A percentile compares a stretch with the other conserved stretches of the same genome.
phyloP scores from a whole-genome alignment of 2,113 vertebrate genomes.

The Megalops atlanticus region DNA sequence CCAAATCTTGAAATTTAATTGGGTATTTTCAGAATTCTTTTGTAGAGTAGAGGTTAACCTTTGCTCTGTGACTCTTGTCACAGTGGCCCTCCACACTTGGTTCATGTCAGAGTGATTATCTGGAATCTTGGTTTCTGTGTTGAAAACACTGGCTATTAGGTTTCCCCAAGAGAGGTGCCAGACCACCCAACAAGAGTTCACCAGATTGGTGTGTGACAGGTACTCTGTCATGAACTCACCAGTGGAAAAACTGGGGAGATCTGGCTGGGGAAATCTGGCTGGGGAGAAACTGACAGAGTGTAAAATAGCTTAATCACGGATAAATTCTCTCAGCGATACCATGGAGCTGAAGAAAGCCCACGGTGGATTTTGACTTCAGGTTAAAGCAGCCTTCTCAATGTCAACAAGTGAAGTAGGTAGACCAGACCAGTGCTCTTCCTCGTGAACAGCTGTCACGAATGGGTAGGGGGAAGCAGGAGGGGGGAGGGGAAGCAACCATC shows the following conservation, averaged over 20 bases:
- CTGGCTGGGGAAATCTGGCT: constrained; percentile 23
- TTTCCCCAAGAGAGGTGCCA: constrained; percentile 42
- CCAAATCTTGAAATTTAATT: constrained; percentile 30
- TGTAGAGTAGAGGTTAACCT: constrained; percentile 54
- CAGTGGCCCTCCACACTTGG: constrained; percentile 45
- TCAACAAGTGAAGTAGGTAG: not conserved
- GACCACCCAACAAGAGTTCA: constrained; percentile 53
- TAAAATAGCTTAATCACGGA: constrained; percentile 3
- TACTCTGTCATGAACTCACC: constrained; percentile 15
- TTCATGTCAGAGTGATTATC: constrained; percentile 48
- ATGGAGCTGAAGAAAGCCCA: not conserved
- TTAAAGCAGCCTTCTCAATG: not conserved
- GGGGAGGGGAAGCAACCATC: not conserved
- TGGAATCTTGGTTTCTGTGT: constrained; percentile 50
- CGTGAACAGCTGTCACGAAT: not conserved
- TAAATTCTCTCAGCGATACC: not conserved
- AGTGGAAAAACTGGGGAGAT: constrained; percentile 41
- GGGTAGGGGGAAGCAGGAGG: not conserved
- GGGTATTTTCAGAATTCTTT: constrained; percentile 23
- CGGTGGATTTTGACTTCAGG: not conserved
- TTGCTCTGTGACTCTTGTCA: constrained; percentile 49
- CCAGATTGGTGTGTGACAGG: constrained; percentile 42
- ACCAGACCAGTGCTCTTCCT: not conserved
- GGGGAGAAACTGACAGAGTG: constrained; percentile 34
- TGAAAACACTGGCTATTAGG: constrained; percentile 43